These are phyloP conservation scores for Enteromius mattozi DNA, from an alignment of 2,797 vertebrate genomes.

Conservation along the genomic window DNA sequence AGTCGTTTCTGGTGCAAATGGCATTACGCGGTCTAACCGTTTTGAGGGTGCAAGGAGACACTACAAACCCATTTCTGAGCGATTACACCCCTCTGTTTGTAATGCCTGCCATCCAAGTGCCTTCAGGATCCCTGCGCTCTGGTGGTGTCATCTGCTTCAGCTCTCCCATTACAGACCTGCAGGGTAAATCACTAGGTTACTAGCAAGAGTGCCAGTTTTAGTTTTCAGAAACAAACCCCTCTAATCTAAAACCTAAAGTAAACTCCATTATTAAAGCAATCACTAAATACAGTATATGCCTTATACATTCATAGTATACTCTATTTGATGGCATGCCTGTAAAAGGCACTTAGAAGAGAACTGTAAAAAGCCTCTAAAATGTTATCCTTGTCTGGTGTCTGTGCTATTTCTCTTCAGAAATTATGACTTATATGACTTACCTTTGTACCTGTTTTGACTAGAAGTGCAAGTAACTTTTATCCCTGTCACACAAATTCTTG, in stretches of 20 bases:
- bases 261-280: not conserved
- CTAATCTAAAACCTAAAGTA: not conserved
- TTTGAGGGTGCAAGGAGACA: conserved; percentile 70
- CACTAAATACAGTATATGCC: not conserved
- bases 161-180: conserved; percentile 66
- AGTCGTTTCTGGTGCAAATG: conserved; percentile 70
- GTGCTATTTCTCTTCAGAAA: not conserved
- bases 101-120: conserved; percentile 71
- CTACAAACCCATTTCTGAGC: conserved; percentile 71
- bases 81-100: conserved; percentile 75
- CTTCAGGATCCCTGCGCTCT: conserved; percentile 56
- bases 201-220: not conserved
- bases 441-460: not conserved
- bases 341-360: not conserved
- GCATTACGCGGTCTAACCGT: conserved; percentile 73
- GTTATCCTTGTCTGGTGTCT: not conserved
- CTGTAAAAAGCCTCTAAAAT: not conserved
- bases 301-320: not conserved
- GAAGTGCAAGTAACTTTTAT: not conserved
- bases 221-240: not conserved
- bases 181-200: conserved; percentile 62
- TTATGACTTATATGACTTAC: not conserved
- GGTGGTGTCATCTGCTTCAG: conserved; percentile 78
- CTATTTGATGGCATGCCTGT: not conserved
- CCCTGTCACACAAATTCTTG: not conserved